Conservation (phyloP, 35 echinoderm and acorn worm species). For the Apostichopus parvimensis region DNA sequence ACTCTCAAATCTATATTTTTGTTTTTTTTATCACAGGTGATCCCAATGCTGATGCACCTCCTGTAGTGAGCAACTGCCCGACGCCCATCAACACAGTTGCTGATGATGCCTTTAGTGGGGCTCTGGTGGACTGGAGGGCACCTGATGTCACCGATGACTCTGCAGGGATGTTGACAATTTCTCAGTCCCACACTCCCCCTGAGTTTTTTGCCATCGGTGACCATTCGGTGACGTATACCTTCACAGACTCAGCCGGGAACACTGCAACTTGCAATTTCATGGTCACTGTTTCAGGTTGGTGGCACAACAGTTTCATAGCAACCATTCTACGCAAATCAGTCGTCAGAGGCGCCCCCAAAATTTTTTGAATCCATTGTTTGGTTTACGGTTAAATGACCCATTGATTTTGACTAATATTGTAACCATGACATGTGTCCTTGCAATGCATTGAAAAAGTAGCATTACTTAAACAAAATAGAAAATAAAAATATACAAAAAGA, state of each 20-base stretch:
- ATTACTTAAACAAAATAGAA: too few species aligned
- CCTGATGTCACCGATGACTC: constrained; percentile 75
- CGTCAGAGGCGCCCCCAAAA: too few species aligned
- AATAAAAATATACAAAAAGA: too few species aligned
- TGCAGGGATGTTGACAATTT: background rate
- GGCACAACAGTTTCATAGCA: background rate
- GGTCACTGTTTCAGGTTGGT: constrained; percentile 58
- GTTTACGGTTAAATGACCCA: too few species aligned
- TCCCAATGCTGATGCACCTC: constrained; percentile 8
- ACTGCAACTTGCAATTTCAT: constrained; percentile 57
- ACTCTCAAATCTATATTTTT: too few species aligned
- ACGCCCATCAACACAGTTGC: constrained; percentile 31
- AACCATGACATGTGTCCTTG: too few species aligned
- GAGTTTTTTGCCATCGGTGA: constrained; percentile 59
- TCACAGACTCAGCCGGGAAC: constrained; percentile 62
- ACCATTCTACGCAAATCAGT: too few species aligned
- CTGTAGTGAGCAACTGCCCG: constrained; percentile 64
- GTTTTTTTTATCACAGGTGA: background rate
- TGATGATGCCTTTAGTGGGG: constrained; percentile 10
- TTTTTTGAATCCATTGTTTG: too few species aligned
- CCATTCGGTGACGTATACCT: constrained; percentile 61
- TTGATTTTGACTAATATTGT: too few species aligned
- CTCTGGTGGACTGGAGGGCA: constrained; percentile 50
- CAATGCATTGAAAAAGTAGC: too few species aligned
- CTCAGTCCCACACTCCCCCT: constrained; percentile 50